These are phyloP conservation scores for Leucopsar rothschildi DNA, from an alignment of 2,113 vertebrate species.

Conservation along the genomic window DNA sequence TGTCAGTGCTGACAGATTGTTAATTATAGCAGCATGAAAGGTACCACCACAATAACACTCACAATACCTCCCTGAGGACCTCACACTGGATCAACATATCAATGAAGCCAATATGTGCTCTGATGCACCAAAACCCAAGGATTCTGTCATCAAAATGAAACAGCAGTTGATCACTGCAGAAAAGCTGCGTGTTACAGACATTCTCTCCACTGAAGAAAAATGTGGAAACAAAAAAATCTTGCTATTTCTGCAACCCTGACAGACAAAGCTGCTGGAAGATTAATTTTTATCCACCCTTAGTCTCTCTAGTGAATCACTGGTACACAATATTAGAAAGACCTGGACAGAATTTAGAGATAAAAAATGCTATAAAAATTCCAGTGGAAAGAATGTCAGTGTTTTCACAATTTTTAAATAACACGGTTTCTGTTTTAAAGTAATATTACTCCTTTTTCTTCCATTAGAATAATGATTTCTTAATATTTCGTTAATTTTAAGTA, in stretches of 20 bases:
- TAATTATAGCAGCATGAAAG: conserved; percentile 16
- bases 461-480: neutral
- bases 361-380: neutral
- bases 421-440: neutral
- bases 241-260: neutral
- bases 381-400: neutral
- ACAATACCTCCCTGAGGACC: neutral
- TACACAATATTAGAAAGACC: neutral
- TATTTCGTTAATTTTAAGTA: neutral
- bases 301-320: neutral
- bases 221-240: neutral
- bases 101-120: neutral
- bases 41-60: neutral
- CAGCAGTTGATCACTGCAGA: neutral
- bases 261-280: neutral
- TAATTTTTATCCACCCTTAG: neutral
- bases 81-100: neutral
- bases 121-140: neutral
- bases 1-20: conserved; percentile 22
- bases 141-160: neutral
- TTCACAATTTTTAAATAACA: neutral
- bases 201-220: neutral
- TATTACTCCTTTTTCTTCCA: neutral
- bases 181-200: neutral
- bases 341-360: neutral